A percentile compares a stretch with the other conserved stretches of the same genome.
Evolutionary conservation across 2,113 vertebrate species (phyloP).

Genomic region (Saccopteryx bilineata): DNA sequence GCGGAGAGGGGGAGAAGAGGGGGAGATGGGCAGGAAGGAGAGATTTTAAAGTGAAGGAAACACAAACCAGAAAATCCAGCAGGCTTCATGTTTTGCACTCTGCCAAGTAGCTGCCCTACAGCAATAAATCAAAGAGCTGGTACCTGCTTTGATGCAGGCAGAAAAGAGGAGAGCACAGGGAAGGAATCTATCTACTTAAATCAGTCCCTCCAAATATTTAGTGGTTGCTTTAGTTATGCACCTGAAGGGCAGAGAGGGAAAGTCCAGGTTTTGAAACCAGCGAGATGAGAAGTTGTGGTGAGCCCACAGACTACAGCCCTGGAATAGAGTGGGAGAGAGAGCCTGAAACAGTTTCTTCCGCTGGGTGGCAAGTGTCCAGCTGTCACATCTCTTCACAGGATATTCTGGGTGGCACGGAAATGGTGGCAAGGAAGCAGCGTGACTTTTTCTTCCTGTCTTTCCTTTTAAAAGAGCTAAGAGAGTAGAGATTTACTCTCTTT

Average conservation of each 20-base stretch:
- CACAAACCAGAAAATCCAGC: neutral
- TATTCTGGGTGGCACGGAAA: neutral
- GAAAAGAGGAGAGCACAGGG: neutral
- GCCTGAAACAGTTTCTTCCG: neutral
- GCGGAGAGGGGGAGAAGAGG: too few species aligned
- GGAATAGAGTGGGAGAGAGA: neutral
- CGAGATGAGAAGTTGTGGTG: neutral
- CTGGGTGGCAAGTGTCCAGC: neutral
- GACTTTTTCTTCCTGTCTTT: neutral
- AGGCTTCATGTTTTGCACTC: neutral
- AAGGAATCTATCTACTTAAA: slow-evolving; percentile 6
- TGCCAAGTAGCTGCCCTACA: neutral
- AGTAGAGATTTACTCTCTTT: neutral
- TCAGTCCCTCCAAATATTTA: neutral
- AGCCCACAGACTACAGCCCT: neutral
- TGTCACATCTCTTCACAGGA: neutral
- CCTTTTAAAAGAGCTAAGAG: neutral
- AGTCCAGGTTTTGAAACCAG: neutral
- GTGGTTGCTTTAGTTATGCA: neutral
- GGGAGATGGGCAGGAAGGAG: too few species aligned
- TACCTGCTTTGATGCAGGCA: slow-evolving; percentile 46
- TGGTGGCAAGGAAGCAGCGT: neutral
- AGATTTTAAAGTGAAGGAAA: neutral
- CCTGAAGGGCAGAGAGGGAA: neutral
- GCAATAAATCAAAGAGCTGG: slow-evolving; percentile 37